Evolutionary conservation across 2,113 vertebrate species (phyloP).

Genomic region (Tachycineta bicolor): DNA sequence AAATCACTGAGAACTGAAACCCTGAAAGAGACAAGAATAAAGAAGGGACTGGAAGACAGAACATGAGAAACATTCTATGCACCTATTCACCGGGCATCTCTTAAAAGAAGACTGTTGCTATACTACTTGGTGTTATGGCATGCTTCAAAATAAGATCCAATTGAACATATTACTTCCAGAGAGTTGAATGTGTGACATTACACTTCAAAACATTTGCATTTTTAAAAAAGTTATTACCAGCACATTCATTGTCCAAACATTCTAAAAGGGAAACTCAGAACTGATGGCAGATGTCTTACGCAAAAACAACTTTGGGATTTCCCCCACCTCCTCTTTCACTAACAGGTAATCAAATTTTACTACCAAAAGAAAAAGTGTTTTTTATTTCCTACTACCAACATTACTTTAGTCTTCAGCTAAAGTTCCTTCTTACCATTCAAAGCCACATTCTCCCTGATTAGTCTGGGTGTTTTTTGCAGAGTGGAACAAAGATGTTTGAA

Average conservation of each 20-base stretch:
- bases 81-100: neutral
- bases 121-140: neutral
- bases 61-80: neutral
- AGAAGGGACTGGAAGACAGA: neutral
- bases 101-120: neutral
- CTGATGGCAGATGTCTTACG: neutral
- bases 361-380: neutral
- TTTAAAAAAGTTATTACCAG: neutral
- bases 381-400: neutral
- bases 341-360: neutral
- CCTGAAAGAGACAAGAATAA: neutral
- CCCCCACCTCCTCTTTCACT: neutral
- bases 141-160: neutral
- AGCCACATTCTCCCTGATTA: neutral
- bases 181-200: neutral
- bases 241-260: neutral
- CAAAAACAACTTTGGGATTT: neutral
- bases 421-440: neutral
- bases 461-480: neutral
- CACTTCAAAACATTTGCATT: constrained; percentile 3
- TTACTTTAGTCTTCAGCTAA: neutral
- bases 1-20: neutral
- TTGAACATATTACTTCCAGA: neutral
- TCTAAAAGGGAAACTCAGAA: neutral
- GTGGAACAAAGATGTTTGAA: neutral